A percentile compares a stretch with the other conserved stretches of the same genome.
These are phyloP conservation scores for Noctua janthina DNA, from an alignment of 2,888 invertebrate species.

Conservation along the genomic window DNA sequence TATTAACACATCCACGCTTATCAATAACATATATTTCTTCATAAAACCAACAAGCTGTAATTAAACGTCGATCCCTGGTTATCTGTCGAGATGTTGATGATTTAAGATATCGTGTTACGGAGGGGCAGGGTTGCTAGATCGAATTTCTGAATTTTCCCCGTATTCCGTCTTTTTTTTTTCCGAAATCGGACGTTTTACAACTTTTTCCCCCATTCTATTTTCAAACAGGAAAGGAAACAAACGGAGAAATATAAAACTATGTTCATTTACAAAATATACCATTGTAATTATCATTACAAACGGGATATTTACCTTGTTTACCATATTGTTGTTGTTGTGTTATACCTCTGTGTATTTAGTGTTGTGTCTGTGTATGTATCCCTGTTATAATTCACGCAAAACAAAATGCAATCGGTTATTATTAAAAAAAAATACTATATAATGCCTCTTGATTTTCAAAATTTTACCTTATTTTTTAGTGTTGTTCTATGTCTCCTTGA, in stretches of 20 bases:
- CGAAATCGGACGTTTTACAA: not conserved
- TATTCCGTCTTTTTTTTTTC: not conserved
- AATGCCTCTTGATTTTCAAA: not conserved
- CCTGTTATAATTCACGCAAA: not conserved
- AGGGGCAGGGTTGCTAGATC: conserved; percentile 1
- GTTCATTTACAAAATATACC: not conserved
- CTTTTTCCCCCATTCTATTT: not conserved
- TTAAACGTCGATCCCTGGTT: conserved; percentile 56
- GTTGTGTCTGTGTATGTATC: not conserved
- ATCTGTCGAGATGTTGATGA: conserved; percentile 36
- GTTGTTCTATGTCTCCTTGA: not conserved
- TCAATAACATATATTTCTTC: conserved; percentile 77
- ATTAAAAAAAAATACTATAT: not conserved
- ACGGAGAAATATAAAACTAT: not conserved
- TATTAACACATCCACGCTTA: conserved; percentile 74
- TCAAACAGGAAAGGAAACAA: not conserved
- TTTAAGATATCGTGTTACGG: conserved; percentile 39
- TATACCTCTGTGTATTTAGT: not conserved
- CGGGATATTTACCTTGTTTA: no score
- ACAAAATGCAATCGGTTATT: no score
- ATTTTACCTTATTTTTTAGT: not conserved
- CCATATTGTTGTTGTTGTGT: no score
- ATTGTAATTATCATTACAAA: no score
- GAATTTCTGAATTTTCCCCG: not conserved
- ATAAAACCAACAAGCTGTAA: conserved; percentile 67